A percentile compares a stretch with the other conserved stretches of the same genome.
phyloP scores from a whole-genome alignment of 2,888 invertebrate species.

The Morpho helenor region DNA sequence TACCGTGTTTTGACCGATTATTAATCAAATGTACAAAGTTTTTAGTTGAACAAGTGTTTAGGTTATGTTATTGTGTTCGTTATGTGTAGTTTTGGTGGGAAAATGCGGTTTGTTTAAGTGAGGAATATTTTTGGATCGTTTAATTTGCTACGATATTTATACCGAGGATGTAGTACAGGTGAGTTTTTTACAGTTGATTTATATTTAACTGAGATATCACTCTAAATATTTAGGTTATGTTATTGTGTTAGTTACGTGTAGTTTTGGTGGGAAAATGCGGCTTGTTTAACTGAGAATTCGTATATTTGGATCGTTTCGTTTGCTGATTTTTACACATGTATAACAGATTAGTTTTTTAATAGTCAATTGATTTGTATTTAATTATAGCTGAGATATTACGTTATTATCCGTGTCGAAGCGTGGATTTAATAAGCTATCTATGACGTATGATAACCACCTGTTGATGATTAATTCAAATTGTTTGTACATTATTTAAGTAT shows the following conservation, averaged over 20 bases:
- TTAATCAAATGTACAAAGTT: conserved; percentile 23
- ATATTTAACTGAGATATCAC: conserved; percentile 20
- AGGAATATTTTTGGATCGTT: conserved; percentile 26
- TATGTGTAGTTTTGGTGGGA: conserved; percentile 51
- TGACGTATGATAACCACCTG: conserved; percentile 44
- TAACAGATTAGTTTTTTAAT: conserved; percentile 27
- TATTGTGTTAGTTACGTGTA: conserved; percentile 30
- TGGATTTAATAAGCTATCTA: conserved; percentile 21
- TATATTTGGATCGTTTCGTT: conserved; percentile 25
- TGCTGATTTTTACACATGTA: conserved; percentile 29
- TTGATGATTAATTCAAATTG: conserved; percentile 30
- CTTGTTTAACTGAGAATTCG: conserved; percentile 20
- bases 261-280: conserved; percentile 55
- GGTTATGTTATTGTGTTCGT: conserved; percentile 44
- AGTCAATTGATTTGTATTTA: conserved; percentile 15
- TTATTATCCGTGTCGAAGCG: conserved; percentile 22
- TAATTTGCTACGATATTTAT: conserved; percentile 18
- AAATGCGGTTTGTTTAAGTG: conserved; percentile 31
- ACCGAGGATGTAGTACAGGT: conserved; percentile 34
- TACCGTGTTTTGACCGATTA: conserved; percentile 22
- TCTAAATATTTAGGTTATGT: conserved; percentile 43
- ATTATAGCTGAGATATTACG: conserved; percentile 16
- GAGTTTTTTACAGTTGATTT: conserved; percentile 8
- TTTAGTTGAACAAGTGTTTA: conserved; percentile 30
- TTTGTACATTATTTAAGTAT: neutral